These are phyloP conservation scores for Aphodius granarius DNA, from an alignment of 2,888 invertebrate species.

Conservation along the genomic window DNA sequence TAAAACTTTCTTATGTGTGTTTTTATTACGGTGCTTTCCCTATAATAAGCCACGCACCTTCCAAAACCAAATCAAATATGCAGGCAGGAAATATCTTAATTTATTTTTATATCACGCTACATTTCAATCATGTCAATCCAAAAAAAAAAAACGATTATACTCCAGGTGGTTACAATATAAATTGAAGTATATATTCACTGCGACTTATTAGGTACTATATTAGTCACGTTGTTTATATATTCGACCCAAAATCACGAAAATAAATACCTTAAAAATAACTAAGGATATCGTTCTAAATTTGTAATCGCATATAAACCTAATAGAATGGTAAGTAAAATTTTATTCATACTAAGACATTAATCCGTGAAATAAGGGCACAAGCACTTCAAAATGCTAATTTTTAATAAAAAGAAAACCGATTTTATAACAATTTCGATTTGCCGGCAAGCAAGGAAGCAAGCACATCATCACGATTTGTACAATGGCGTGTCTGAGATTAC, in stretches of 20 bases:
- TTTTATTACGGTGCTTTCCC: conserved; percentile 24
- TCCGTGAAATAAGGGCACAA: neutral
- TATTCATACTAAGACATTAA: neutral
- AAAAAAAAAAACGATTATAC: neutral
- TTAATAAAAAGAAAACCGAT: neutral
- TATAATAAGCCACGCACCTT: neutral
- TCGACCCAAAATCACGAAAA: conserved; percentile 17
- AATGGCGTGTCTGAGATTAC: neutral
- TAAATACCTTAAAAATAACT: conserved; percentile 20
- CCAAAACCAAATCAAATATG: neutral
- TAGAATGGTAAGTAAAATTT: neutral
- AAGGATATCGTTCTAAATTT: conserved; percentile 22
- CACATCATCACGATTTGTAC: neutral
- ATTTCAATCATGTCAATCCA: neutral
- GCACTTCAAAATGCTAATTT: neutral
- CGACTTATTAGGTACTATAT: conserved; percentile 6
- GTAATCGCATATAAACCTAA: conserved; percentile 21
- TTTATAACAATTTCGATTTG: neutral
- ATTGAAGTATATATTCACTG: neutral
- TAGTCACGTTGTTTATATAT: conserved; percentile 21
- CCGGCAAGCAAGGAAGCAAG: neutral
- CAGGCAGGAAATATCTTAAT: neutral
- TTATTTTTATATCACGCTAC: neutral
- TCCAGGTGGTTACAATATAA: neutral
- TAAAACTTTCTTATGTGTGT: conserved; percentile 29